Conservation (phyloP, 1,140 invertebrate genomes). For the Triops longicaudatus region DNA sequence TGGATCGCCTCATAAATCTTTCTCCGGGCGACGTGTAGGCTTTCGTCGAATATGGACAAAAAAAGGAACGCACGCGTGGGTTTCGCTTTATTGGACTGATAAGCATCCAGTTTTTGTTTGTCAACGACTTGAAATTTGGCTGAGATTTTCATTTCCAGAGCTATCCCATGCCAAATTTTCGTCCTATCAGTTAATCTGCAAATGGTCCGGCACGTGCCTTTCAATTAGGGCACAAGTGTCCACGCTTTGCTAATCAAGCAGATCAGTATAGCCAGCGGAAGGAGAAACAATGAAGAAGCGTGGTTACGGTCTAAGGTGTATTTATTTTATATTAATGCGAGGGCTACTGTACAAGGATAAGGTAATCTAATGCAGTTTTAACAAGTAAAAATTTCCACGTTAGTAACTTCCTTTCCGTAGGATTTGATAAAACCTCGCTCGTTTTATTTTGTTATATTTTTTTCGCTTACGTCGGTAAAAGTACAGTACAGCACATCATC, state of each 20-base stretch:
- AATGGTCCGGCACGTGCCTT: neutral
- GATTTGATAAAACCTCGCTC: no score
- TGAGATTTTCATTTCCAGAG: neutral
- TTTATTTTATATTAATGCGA: no score
- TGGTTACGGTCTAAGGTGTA: no score
- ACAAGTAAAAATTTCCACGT: no score
- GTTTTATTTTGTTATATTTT: no score
- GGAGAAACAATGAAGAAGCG: no score
- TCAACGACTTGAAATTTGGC: constrained; percentile 4
- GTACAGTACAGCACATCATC: no score
- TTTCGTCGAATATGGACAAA: neutral
- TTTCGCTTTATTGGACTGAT: neutral
- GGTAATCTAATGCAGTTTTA: no score
- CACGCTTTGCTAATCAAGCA: neutral
- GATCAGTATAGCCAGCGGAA: neutral
- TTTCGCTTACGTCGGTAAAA: no score
- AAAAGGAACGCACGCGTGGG: neutral
- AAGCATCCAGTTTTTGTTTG: neutral
- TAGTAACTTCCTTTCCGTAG: no score
- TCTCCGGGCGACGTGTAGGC: neutral
- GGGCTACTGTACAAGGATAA: no score
- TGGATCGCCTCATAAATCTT: neutral
- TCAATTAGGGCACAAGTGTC: neutral
- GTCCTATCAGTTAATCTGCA: neutral
- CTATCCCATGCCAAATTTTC: neutral